phyloP scores from a whole-genome alignment of 2,113 vertebrate genomes.

The Tragelaphus strepsiceros region DNA sequence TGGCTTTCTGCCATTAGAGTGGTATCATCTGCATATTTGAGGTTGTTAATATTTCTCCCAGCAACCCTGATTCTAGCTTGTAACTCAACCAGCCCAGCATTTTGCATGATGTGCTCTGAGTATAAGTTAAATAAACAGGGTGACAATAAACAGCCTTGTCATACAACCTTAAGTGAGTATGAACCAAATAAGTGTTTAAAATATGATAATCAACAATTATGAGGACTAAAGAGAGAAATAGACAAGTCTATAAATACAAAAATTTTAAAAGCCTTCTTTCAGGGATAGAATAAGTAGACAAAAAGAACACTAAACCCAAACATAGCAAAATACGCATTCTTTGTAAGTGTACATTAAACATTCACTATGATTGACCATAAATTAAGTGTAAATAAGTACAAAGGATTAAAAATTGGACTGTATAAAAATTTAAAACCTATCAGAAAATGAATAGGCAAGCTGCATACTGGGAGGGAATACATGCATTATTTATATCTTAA shows the following conservation, averaged over 20 bases:
- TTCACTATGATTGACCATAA: neutral
- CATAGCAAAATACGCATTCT: neutral
- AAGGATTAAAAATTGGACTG: neutral
- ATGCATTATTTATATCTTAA: neutral
- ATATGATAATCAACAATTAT: neutral
- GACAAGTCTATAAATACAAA: neutral
- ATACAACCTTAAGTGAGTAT: neutral
- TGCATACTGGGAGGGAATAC: neutral
- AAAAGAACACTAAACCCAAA: neutral
- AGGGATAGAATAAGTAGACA: neutral
- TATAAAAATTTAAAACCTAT: neutral
- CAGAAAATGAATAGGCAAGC: neutral
- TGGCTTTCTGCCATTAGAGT: neutral
- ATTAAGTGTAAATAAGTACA: neutral
- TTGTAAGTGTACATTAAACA: neutral
- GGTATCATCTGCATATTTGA: neutral
- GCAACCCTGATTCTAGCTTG: neutral
- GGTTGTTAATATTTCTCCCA: neutral
- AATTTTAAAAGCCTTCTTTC: neutral
- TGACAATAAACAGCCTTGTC: neutral
- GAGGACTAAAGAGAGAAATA: neutral
- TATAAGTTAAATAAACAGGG: neutral
- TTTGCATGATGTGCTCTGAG: neutral
- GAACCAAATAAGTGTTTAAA: neutral
- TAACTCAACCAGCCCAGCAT: neutral